Percentiles rank a stretch among this genome's conserved stretches.
Conservation (phyloP, 37 sponge, comb jelly and placozoan species). For the Corticium candelabrum region DNA sequence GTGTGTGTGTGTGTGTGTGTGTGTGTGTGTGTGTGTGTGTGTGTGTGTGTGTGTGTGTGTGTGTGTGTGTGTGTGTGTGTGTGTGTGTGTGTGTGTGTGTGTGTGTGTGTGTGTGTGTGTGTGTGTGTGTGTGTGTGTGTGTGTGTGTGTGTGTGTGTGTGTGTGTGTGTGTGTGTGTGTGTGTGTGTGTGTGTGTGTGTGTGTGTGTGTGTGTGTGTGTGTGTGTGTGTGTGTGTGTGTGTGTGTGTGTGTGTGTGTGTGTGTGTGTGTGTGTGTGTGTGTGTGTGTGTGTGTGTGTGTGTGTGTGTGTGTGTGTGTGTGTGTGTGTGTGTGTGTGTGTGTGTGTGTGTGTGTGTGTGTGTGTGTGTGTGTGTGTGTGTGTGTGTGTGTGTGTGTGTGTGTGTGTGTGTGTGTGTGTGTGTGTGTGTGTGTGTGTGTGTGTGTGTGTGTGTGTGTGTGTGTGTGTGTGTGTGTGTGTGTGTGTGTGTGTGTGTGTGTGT, state of each 20-base stretch:
- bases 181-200: slow-evolving; percentile 1
- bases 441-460: background rate
- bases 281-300: background rate
- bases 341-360: background rate
- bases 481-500: slow-evolving; percentile 2
- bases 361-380: background rate
- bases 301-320: slow-evolving; percentile 2
- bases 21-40: slow-evolving; percentile 2
- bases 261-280: slow-evolving; percentile 1
- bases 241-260: slow-evolving; percentile 1
- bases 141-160: background rate
- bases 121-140: slow-evolving; percentile 2
- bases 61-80: background rate
- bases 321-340: slow-evolving; percentile 2
- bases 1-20: background rate
- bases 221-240: slow-evolving; percentile 2
- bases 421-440: slow-evolving; percentile 5
- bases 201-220: background rate
- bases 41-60: slow-evolving; percentile 5
- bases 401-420: background rate
- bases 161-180: slow-evolving; percentile 2
- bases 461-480: background rate
- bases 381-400: slow-evolving; percentile 2
- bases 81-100: slow-evolving; percentile 1
- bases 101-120: slow-evolving; percentile 5